Percentiles rank a stretch among this genome's conserved stretches.
phyloP scores from a whole-genome alignment of 2,888 invertebrate genomes.

The Physocephala rufipes region DNA sequence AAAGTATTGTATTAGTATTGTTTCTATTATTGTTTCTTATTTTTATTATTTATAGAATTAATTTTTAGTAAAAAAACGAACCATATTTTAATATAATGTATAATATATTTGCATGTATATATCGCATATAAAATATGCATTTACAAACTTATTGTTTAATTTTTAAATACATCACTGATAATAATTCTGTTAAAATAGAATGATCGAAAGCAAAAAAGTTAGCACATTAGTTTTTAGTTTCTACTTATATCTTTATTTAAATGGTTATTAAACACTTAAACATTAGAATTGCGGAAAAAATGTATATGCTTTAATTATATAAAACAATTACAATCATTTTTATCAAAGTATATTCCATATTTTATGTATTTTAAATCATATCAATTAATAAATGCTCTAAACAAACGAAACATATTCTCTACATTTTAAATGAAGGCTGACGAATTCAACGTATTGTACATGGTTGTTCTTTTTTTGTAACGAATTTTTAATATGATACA shows the following conservation, averaged over 20 bases:
- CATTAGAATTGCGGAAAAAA: constrained; percentile 13
- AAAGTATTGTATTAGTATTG: constrained; percentile 14
- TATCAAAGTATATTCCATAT: no score
- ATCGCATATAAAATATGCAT: constrained; percentile 19
- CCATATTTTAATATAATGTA: constrained; percentile 41
- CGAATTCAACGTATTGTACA: no score
- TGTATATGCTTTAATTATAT: no score
- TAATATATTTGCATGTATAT: constrained; percentile 37
- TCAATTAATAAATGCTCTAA: background rate
- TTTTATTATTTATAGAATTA: constrained; percentile 34
- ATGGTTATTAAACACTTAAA: constrained; percentile 24
- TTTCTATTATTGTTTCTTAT: no score
- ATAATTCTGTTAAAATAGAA: constrained; percentile 14
- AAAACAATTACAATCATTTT: no score
- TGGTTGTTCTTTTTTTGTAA: background rate
- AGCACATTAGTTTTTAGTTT: constrained; percentile 6
- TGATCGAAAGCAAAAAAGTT: constrained; percentile 1
- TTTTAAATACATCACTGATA: constrained; percentile 28
- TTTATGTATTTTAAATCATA: background rate
- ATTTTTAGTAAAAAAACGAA: constrained; percentile 45
- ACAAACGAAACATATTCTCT: no score
- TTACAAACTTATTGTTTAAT: constrained; percentile 25
- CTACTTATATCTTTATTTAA: constrained; percentile 5
- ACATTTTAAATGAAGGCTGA: no score
- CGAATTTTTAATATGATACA: background rate